Evolutionary conservation across 2,113 vertebrate species (phyloP), one percentile per base, ranked within the genome.

Genomic region (Serinus canaria): DNA sequence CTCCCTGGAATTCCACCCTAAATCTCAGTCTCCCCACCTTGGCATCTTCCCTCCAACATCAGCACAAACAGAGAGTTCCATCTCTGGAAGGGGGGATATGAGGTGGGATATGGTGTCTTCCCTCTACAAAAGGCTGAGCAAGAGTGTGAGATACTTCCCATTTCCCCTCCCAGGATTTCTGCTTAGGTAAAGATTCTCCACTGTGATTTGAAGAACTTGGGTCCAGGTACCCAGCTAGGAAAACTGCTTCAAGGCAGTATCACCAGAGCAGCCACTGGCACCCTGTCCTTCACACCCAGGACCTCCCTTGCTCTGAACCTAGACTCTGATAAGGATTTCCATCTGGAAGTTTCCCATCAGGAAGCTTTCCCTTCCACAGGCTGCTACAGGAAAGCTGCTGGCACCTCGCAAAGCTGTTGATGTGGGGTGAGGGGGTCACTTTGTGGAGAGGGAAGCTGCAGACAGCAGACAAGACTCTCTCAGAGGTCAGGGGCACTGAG

Each of bases 361-460:
- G 19, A 46, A 46, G 44, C 19, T 46, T 46, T 21, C 52, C 47
- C 11, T 44, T 50, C 47, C 17, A 7, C 35, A 49, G 3, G 11
- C 28, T 50, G 58, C 41, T 35, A 6, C 1, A 1, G 50, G 52
- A 82, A 83, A 60, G n/a, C 78, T 73, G 43, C 13, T 35, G 24
- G 56, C 24, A 30, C 28, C 47, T 70, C 4, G 0, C 47, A 79
- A 55, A 78, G 39, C 28, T 50, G 50, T 44, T n/a, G 33, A 30
- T 10, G 30, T 1, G 10, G 4, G 16, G 15, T 9, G 16, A 0
- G 1, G 44, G 25, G 15, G 7, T 35, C 24, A 20, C 16, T 15
- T 10, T 11, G 37, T 28, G 44, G 30, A 24, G 13, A 15, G 16
- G 52, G 59, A 27, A 49, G 33, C 12, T 33, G 53, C 31, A 56